Conservation (phyloP, 2,113 vertebrate genomes). For the Cyanoderma ruficeps region DNA sequence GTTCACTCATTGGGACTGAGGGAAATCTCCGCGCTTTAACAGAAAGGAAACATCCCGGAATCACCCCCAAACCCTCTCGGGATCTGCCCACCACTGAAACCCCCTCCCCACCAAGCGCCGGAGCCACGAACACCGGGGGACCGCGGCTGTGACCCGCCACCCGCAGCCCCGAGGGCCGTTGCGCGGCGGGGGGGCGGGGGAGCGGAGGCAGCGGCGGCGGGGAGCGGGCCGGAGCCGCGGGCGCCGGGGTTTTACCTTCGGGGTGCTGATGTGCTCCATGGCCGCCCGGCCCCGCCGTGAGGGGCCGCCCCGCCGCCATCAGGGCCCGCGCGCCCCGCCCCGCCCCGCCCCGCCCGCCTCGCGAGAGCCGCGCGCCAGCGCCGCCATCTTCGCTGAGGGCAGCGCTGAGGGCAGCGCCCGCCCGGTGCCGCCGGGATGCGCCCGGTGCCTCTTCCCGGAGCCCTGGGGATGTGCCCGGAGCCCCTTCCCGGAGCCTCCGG, state of each 20-base stretch:
- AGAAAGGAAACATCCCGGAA: fast-evolving
- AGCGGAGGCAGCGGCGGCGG: too few relatives aligned
- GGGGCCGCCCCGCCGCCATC: too few relatives aligned
- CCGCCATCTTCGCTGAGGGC: conserved; percentile 11
- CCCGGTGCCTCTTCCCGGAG: too few relatives aligned
- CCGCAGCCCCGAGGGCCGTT: neutral
- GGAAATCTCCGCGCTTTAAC: fast-evolving
- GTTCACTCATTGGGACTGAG: fast-evolving
- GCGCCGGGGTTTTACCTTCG: conserved; percentile 29
- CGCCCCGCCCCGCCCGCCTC: too few relatives aligned
- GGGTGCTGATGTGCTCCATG: conserved; percentile 69
- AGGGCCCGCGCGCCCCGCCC: too few relatives aligned
- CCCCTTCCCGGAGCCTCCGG: fast-evolving
- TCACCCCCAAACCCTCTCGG: fast-evolving
- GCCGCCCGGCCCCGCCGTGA: too few relatives aligned
- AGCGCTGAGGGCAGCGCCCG: neutral
- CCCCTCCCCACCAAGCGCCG: too few relatives aligned
- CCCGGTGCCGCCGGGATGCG: too few relatives aligned
- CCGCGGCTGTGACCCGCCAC: neutral
- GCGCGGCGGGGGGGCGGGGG: too few relatives aligned
- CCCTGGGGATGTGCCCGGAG: too few relatives aligned
- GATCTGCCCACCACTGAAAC: fast-evolving
- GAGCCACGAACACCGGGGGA: fast-evolving
- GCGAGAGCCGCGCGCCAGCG: too few relatives aligned
- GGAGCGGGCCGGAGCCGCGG: neutral